A percentile compares a stretch with the other conserved stretches of the same genome.
phyloP scores from a whole-genome alignment of 2,797 vertebrate species.

The Tokudaia tokunoshimensis region DNA sequence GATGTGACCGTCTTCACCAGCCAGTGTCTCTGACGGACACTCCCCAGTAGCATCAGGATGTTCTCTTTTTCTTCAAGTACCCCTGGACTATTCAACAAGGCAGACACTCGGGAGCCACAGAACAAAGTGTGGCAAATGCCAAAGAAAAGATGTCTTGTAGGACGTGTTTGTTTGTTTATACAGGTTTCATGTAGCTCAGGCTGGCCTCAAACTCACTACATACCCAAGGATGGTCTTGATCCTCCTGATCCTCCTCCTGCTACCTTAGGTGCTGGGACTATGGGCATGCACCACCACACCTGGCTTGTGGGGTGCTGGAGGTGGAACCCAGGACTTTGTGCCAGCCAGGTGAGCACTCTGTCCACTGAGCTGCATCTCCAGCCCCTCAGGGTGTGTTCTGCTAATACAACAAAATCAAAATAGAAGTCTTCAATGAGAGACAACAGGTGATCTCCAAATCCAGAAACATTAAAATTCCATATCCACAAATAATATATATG shows the following conservation, averaged over 20 bases:
- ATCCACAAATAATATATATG: background rate
- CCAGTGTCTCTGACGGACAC: background rate
- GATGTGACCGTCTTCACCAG: background rate
- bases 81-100: background rate
- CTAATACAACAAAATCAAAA: background rate
- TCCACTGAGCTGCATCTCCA: background rate
- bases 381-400: background rate
- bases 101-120: background rate
- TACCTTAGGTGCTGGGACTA: background rate
- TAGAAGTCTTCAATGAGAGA: background rate
- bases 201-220: background rate
- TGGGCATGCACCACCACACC: background rate
- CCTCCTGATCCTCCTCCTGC: background rate
- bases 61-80: too few species aligned
- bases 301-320: background rate
- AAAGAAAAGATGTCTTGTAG: background rate
- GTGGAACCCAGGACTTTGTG: background rate
- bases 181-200: background rate
- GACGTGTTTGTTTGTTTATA: background rate
- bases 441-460: background rate
- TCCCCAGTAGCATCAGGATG: background rate
- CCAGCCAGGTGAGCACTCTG: background rate
- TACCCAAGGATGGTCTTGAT: background rate
- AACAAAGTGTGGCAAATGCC: background rate
- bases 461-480: background rate